These are phyloP conservation scores for Acrocephalus arundinaceus DNA, from an alignment of 2,113 vertebrate genomes.

Conservation along the genomic window DNA sequence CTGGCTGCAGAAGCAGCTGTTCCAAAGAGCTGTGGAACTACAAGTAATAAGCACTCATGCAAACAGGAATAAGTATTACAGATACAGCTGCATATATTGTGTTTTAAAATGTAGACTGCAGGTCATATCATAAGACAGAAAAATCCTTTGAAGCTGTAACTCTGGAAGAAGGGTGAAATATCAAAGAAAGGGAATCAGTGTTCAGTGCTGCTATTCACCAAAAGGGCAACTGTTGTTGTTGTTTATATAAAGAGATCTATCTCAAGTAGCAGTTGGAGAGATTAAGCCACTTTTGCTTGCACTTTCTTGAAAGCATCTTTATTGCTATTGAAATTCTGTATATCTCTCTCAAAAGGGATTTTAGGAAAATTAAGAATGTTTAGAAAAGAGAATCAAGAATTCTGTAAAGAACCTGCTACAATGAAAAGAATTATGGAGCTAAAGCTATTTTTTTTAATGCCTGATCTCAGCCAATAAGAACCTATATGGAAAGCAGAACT, in stretches of 20 bases:
- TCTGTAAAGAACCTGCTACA: not conserved
- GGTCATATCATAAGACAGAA: not conserved
- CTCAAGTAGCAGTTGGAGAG: not conserved
- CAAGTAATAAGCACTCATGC: not conserved
- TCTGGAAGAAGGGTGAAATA: slow-evolving; percentile 2
- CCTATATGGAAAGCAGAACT: not conserved
- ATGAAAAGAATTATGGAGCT: not conserved
- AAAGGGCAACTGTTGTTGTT: not conserved
- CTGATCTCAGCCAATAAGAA: not conserved
- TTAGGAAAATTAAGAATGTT: not conserved
- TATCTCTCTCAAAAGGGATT: not conserved
- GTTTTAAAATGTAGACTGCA: not conserved
- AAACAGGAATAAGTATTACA: not conserved
- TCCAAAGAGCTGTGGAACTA: not conserved
- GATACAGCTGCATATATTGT: not conserved
- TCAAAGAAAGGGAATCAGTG: not conserved
- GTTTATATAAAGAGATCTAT: not conserved
- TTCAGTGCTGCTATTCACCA: not conserved
- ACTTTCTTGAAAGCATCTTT: not conserved
- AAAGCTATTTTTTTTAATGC: not conserved
- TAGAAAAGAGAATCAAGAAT: not conserved
- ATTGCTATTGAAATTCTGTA: not conserved
- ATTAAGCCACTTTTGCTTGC: not conserved
- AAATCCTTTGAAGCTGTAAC: slow-evolving; percentile 29
- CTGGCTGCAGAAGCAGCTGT: not conserved